These are phyloP conservation scores for Chaetorhynchus papuensis DNA, from an alignment of 2,113 vertebrate species.

Conservation along the genomic window DNA sequence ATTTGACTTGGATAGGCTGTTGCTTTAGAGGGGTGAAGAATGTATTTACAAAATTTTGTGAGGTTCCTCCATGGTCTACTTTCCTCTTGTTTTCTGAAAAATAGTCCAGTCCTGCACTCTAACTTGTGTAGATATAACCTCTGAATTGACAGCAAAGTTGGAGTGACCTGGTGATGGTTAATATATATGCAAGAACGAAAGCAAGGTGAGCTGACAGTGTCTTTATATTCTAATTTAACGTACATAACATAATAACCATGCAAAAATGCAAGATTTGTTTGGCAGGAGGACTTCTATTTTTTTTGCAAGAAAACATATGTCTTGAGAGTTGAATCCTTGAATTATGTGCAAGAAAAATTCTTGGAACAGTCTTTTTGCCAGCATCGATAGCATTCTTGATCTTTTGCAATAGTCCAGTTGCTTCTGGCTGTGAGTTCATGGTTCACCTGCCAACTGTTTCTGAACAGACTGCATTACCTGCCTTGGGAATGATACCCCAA, in stretches of 20 bases:
- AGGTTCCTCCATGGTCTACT: background rate
- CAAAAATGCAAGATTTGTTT: background rate
- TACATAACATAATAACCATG: background rate
- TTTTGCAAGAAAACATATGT: background rate
- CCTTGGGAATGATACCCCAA: constrained; percentile 29
- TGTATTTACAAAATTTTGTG: background rate
- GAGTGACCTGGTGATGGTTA: background rate
- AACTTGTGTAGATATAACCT: background rate
- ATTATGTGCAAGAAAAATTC: background rate
- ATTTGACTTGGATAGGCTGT: background rate
- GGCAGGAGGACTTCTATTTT: background rate
- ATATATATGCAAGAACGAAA: background rate
- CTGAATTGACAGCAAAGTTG: background rate
- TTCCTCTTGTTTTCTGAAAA: background rate
- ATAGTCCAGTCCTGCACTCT: background rate
- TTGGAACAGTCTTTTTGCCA: background rate
- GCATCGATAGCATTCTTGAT: background rate
- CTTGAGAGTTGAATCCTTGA: background rate
- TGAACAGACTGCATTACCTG: background rate
- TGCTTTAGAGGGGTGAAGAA: background rate
- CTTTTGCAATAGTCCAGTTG: constrained; percentile 7
- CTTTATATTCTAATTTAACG: background rate
- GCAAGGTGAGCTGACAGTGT: background rate
- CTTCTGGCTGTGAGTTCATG: background rate
- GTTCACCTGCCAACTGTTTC: constrained; percentile 42